Evolutionary conservation across 2,888 invertebrate genomes (phyloP), one percentile per base, ranked within the genome.

Genomic region (Neuroscelio doddi): DNA sequence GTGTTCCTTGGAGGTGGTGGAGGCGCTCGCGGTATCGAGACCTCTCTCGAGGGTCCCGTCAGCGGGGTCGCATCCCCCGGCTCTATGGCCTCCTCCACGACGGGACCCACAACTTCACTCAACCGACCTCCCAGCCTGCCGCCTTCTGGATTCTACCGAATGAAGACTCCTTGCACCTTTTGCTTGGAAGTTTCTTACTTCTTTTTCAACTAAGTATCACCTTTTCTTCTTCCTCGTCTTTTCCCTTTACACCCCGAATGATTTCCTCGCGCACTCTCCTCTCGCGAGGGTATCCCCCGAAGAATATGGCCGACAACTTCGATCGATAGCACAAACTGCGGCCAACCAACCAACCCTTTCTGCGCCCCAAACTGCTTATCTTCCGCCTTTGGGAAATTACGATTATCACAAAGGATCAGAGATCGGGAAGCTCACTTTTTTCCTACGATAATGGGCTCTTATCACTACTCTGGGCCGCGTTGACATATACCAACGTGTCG

Each of bases 31-130:
- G 79, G 65, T 29, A 69, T 52, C 42, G 82, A 82, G 85, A 86
- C 86, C 85, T 88, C 80, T 78, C 80, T 78, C 72, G 80, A 74
- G 82, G 83, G 82, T 80, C 82, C 83, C 83, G 83, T 82, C 84
- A 82, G 81, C 81, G 83, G 78, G 81, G 81, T 83, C 65, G 79
- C 85, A 81, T 81, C 83, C 78, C 80, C 83, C 74, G 83, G 83
- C 83, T 82, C 82, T 59, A 80, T 79, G 80, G 82, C 83, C 82
- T 83, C 83, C 83, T 83, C 84, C 83, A 84, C 84, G 80, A 83
- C 84, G 83, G 83, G 83, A 80, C 83, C 84, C 84, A 84, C 82
- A 72, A 83, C 82, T 70, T 83, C 84, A 75, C 84, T 84, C 80
- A 84, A 72, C 77, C 83, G 81, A 81, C 83, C 84, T 79, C 84